Base-by-base conservation (phyloP, 2,797 vertebrate genomes). In the Sebastes matsubarae region DNA sequence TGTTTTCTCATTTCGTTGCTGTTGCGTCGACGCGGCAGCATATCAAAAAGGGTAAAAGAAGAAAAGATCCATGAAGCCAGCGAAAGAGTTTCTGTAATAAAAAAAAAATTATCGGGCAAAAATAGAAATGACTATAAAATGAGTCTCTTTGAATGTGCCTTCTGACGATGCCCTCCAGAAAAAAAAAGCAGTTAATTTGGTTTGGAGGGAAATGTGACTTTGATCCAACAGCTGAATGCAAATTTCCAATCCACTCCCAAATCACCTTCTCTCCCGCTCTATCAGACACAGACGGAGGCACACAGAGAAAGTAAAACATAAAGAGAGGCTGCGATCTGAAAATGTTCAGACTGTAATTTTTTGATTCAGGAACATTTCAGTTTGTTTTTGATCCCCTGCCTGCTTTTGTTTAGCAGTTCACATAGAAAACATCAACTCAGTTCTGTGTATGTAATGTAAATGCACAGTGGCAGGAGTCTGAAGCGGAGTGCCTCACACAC, bases 151-250 rank as follows among this genome's bases (percentile, higher is more conserved):
- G 77, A 90, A 85, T 81, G 58, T 38, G 74, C 66, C 71, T 78
- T 55, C 18, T 4, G 20, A 89, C 83, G 79, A 81, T 67, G 79
- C 70, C 88, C 77, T 6, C 67, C 27, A 70, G 70, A 24, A 55
- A 55, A 25, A 25, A 77, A 79, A 80, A 65, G 46, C 13, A 46
- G 75, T 88, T 93, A 84, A 92, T 94, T 94, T 93, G 80, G 74
- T 94, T 93, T 79, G 79, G 80, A 88, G 81, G 82, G 68, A 91
- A 90, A 83, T 81, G 85, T 81, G 88, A 93, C 89, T 94, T 94
- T 95, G 91, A 95, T 94, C 85, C 73, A 80, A 75, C 87, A 84
- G 83, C 90, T 92, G 87, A 90, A 94, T 93, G 89, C 86, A 92
- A 92, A 94, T 93, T 69, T 81, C 75, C 80, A 82, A 86, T 79